These are phyloP conservation scores for Drosophila hamatofila DNA, from an alignment of 2,888 invertebrate species.

Conservation along the genomic window DNA sequence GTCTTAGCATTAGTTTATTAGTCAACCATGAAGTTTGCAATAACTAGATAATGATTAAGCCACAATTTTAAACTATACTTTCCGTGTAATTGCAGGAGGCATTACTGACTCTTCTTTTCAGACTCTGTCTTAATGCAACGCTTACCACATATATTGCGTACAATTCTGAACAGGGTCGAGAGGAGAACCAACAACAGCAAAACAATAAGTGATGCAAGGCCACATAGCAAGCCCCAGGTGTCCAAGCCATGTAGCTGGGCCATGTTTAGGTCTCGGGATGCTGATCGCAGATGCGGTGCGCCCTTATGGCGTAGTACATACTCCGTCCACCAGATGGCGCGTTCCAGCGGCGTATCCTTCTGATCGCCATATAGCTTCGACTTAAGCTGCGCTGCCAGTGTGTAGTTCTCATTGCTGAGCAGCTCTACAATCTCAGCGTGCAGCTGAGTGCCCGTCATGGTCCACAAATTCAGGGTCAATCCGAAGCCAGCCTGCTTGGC, in stretches of 20 bases:
- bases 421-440: conserved; percentile 62
- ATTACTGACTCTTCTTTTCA: conserved; percentile 45
- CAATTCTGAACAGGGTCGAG: conserved; percentile 4
- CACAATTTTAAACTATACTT: too few relatives aligned
- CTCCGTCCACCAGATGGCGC: conserved; percentile 83
- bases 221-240: conserved; percentile 60
- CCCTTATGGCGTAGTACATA: conserved; percentile 83
- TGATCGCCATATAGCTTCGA: conserved; percentile 81
- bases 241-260: conserved; percentile 77
- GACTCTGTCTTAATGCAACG: background rate
- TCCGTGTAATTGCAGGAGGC: accelerated
- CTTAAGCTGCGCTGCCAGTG: conserved; percentile 41
- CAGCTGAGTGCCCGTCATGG: conserved; percentile 80
- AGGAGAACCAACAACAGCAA: conserved; percentile 22
- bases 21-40: background rate
- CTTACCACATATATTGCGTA: conserved; percentile 25
- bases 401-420: conserved; percentile 63
- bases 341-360: conserved; percentile 77
- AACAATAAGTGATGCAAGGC: background rate
- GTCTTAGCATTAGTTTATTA: background rate
- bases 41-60: too few relatives aligned
- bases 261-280: conserved; percentile 77
- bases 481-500: conserved; percentile 85
- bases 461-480: conserved; percentile 77
- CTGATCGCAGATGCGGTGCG: conserved; percentile 82